Evolutionary conservation across 2,888 invertebrate genomes (phyloP).

Genomic region (Chrysotoxum bicinctum): DNA sequence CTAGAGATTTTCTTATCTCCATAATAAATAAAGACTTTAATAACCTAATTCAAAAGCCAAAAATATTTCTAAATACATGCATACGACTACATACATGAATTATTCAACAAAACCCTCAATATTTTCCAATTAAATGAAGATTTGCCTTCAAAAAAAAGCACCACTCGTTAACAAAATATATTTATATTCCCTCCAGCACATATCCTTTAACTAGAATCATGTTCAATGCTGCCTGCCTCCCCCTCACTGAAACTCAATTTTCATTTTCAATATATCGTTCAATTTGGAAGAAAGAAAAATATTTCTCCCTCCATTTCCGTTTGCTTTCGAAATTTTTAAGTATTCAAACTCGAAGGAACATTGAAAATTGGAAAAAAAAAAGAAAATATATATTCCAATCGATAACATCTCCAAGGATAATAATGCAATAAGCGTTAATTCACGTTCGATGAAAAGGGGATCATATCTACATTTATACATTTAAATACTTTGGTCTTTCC

Average conservation of each 20-base stretch:
- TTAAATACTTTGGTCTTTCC: conserved; percentile 24
- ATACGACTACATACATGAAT: background rate
- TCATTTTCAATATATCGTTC: conserved; percentile 36
- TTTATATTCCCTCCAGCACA: conserved; percentile 35
- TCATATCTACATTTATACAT: conserved; percentile 20
- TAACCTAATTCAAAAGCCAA: background rate
- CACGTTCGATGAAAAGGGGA: conserved; percentile 65
- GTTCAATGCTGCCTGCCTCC: background rate
- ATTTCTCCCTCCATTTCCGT: conserved; percentile 2
- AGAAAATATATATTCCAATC: conserved; percentile 46
- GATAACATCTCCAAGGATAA: conserved; percentile 70
- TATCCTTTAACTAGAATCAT: conserved; percentile 39
- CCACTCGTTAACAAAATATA: conserved; percentile 51
- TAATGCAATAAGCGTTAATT: conserved; percentile 72
- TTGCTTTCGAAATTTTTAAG: conserved; percentile 42
- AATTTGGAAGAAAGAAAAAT: conserved; percentile 9
- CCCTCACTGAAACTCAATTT: conserved; percentile 11
- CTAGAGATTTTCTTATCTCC: background rate
- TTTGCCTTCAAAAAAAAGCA: conserved; percentile 36
- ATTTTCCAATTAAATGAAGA: conserved; percentile 67
- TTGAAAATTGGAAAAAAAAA: conserved; percentile 61
- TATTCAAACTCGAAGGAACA: conserved; percentile 59
- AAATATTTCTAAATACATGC: background rate
- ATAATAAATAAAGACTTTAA: background rate
- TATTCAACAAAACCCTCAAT: conserved; percentile 39